Conservation (phyloP, 1,140 invertebrate species). For the Drosophila sturtevanti region DNA sequence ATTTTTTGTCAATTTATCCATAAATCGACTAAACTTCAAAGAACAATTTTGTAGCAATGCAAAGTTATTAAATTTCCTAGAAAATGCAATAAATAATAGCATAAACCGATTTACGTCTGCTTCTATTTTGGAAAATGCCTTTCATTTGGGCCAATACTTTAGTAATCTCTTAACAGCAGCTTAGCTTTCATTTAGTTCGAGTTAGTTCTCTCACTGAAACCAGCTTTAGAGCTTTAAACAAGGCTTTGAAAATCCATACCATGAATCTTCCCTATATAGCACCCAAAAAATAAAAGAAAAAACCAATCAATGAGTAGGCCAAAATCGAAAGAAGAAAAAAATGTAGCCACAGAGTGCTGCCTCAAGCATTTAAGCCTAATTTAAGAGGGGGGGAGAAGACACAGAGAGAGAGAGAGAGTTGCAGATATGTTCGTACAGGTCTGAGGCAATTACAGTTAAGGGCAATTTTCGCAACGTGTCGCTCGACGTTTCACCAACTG, state of each 20-base stretch:
- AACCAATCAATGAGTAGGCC: slow-evolving; percentile 8
- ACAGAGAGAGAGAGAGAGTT: slow-evolving; percentile 1
- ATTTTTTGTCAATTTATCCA: no score
- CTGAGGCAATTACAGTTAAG: slow-evolving; percentile 76
- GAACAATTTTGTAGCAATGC: no score
- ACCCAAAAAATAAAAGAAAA: not conserved
- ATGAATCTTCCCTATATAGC: not conserved
- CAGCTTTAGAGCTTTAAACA: slow-evolving; percentile 29
- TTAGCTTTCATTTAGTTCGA: slow-evolving; percentile 47
- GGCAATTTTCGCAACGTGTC: slow-evolving; percentile 55
- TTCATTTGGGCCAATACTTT: slow-evolving; percentile 28
- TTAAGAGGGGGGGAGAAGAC: slow-evolving; percentile 31
- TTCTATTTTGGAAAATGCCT: slow-evolving; percentile 2
- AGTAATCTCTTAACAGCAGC: slow-evolving; percentile 39
- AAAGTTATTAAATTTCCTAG: not conserved
- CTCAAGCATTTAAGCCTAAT: slow-evolving; percentile 70
- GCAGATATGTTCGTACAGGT: slow-evolving; percentile 23
- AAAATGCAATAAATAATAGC: not conserved
- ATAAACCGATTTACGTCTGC: not conserved
- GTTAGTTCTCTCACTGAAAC: slow-evolving; percentile 26
- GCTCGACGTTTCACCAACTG: not conserved
- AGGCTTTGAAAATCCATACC: not conserved
- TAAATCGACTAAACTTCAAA: no score
- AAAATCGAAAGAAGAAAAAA: slow-evolving; percentile 17
- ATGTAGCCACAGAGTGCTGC: slow-evolving; percentile 35